Evolutionary conservation across 2,888 invertebrate species (phyloP), one percentile per base, ranked within the genome.

Genomic region (Drosophila meridiana): DNA sequence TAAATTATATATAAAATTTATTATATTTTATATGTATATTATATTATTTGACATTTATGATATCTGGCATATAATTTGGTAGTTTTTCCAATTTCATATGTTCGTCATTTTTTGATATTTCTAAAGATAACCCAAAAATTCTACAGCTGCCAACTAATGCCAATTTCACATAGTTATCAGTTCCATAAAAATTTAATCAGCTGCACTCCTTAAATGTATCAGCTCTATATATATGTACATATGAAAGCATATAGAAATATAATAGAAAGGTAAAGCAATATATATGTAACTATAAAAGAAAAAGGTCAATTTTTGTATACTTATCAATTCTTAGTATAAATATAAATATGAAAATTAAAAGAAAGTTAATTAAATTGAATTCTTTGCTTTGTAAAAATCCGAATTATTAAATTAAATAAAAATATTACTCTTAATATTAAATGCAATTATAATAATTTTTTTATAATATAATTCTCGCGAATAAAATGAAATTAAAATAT

Each of bases 171-270:
- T 36, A 38, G 50, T 56, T 56, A 38, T 58, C 61, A 32, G 14
- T 1, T 28, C 26, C 40, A 73, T 56, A 36, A 47, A 55, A 32
- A n/a, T 34, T 20, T 50, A 50, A 71, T 71, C 60, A 72, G 36
- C 36, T 45, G 40, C 71, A 74, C 36, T 43, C 60, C 52, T 20
- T 57, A 65, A 58, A 42, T n/a, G 45, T 52, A 73, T 66, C 2
- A 50, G 59, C 20, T 20, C 20, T 55, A 71, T n/a, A 48, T 58
- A 2, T 9, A 40, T 43, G 20, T 6, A 8, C 14, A 14, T 11
- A 14, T 38, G n/a, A 5, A 38, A 13, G 36, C 2, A 14, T 40
- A 40, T 40, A 5, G 13, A 38, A 38, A 13, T 4, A 38, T 4
- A 1, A 38, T 4, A 38, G 13, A 1, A 38, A 38, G 0, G 4